Percentiles rank a stretch among this genome's conserved stretches.
Conservation (phyloP, 2,797 vertebrate genomes). For the Euphonia xanthogaster region DNA sequence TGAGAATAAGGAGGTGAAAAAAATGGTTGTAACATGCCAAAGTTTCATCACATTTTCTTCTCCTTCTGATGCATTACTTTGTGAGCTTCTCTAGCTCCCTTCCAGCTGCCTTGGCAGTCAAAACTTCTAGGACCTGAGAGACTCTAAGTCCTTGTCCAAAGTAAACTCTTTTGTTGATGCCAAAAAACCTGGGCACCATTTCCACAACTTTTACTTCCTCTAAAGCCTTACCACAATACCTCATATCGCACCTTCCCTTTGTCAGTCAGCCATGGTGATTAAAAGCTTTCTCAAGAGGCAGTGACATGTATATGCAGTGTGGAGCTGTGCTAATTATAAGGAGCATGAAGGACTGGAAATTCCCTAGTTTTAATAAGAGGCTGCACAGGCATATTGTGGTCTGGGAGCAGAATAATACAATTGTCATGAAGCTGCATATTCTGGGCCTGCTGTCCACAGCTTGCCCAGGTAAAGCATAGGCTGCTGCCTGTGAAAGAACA, state of each 20-base stretch:
- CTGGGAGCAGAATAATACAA: not conserved
- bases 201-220: not conserved
- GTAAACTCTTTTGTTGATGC: not conserved
- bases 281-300: not conserved
- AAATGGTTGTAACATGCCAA: not conserved
- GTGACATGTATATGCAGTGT: not conserved
- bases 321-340: not conserved
- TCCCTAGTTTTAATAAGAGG: not conserved
- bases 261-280: not conserved
- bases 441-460: not conserved
- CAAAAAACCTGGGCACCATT: not conserved
- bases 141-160: not conserved
- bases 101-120: slow-evolving; percentile 17
- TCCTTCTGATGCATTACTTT: not conserved
- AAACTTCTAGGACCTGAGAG: not conserved
- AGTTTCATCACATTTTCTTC: slow-evolving; percentile 18
- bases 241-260: not conserved
- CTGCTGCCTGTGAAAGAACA: not conserved
- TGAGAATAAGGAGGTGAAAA: not conserved
- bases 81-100: not conserved
- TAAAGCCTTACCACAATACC: not conserved
- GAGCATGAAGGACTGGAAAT: not conserved
- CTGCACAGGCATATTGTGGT: not conserved
- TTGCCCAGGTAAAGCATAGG: not conserved
- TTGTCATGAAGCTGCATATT: not conserved